phyloP scores from a whole-genome alignment of 2,113 vertebrate species.

The Antechinus stuartii region DNA sequence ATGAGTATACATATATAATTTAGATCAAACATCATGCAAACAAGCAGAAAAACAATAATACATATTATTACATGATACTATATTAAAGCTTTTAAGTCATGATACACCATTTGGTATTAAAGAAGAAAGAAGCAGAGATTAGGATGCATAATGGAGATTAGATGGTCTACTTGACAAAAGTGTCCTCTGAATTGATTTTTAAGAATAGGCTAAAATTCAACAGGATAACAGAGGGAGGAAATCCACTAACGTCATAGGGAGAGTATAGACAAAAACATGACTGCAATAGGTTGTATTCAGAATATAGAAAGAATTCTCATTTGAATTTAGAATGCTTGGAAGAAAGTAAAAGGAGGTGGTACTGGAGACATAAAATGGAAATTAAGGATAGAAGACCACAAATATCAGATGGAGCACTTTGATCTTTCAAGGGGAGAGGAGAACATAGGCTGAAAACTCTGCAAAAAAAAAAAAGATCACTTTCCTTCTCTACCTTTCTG shows the following conservation, averaged over 20 bases:
- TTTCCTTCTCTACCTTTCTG: too few relatives aligned
- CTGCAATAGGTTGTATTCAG: background rate
- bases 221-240: background rate
- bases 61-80: background rate
- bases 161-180: background rate
- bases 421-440: too few relatives aligned
- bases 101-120: background rate
- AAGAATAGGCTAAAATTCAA: background rate
- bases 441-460: too few relatives aligned
- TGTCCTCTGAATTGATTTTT: background rate
- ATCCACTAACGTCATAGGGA: background rate
- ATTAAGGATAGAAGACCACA: too few relatives aligned
- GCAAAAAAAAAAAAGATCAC: background rate
- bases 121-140: background rate
- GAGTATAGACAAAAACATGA: background rate
- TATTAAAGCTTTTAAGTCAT: background rate
- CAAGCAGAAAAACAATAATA: background rate
- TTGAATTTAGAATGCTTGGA: background rate
- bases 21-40: background rate
- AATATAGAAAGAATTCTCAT: background rate
- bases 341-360: too few relatives aligned
- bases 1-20: background rate
- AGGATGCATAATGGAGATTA: background rate
- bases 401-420: too few relatives aligned
- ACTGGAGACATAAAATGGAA: too few relatives aligned